Evolutionary conservation across 2,113 vertebrate species (phyloP).

Genomic region (Myiozetetes cayanensis): DNA sequence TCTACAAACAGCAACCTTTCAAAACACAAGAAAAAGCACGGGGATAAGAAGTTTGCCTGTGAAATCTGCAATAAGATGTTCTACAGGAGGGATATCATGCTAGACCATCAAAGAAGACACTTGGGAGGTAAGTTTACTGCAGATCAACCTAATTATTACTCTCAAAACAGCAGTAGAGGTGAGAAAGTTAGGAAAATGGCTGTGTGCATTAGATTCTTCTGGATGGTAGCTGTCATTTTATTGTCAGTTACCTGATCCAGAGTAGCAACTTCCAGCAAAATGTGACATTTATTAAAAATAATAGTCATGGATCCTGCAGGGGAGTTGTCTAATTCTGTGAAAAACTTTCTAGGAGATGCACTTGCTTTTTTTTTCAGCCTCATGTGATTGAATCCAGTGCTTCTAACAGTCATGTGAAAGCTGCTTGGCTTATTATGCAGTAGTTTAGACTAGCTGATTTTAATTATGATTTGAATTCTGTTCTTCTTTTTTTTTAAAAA

Average conservation of each 20-base stretch:
- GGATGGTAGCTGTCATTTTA: neutral
- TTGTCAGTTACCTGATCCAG: neutral
- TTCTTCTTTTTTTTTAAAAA: neutral
- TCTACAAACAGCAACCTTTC: conserved; percentile 99
- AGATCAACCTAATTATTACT: neutral
- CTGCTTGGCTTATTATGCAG: neutral
- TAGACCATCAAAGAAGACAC: conserved; percentile 94
- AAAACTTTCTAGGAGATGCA: neutral
- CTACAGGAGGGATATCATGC: conserved; percentile 96
- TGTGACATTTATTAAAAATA: neutral
- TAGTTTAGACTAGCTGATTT: neutral
- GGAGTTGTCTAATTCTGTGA: neutral
- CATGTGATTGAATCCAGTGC: neutral
- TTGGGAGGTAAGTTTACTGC: conserved; percentile 81
- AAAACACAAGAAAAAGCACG: conserved; percentile 99
- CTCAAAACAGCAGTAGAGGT: neutral
- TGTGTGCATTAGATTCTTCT: neutral
- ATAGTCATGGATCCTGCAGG: neutral
- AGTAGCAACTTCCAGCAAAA: neutral
- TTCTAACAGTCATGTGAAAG: neutral
- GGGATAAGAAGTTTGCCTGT: conserved; percentile 96
- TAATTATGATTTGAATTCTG: neutral
- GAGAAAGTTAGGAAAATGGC: neutral
- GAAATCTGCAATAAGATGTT: conserved; percentile 98
- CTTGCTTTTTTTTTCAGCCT: neutral